phyloP scores from a whole-genome alignment of 2,113 vertebrate species.

The Trinectes maculatus region DNA sequence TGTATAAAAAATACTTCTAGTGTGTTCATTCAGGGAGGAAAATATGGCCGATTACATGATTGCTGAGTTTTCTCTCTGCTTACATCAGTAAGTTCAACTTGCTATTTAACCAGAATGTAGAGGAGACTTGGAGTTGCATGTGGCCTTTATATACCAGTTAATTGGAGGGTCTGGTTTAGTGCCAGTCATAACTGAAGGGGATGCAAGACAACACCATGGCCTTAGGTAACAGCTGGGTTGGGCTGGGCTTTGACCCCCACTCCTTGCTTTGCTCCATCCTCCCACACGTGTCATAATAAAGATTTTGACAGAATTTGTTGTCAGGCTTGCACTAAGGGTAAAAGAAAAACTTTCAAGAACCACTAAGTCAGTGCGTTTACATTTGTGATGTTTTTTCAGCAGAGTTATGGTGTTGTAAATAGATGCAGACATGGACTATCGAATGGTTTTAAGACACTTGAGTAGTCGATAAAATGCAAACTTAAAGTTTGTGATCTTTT shows the following conservation, averaged over 20 bases:
- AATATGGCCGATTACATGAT: conserved; percentile 17
- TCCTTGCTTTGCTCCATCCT: background rate
- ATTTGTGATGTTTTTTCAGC: background rate
- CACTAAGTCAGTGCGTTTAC: background rate
- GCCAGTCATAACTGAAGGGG: too few relatives aligned
- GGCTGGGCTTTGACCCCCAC: background rate
- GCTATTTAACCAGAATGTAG: conserved; percentile 12
- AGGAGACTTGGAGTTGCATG: background rate
- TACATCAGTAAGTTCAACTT: background rate
- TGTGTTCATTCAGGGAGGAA: conserved; percentile 3
- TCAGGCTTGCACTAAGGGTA: too few relatives aligned
- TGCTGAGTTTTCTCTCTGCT: conserved; percentile 13
- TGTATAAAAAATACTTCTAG: conserved; percentile 12
- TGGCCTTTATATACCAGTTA: conserved; percentile 1
- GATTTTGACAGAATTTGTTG: background rate
- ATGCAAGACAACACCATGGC: conserved; percentile 6
- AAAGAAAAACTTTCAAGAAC: background rate
- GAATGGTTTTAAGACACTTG: background rate
- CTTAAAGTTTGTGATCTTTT: too few relatives aligned
- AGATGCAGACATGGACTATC: background rate
- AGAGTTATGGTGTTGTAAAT: background rate
- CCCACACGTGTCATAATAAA: conserved; percentile 3
- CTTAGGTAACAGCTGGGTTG: conserved; percentile 24
- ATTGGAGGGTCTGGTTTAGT: too few relatives aligned
- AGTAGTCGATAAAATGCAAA: too few relatives aligned